Evolutionary conservation across 2,113 vertebrate species (phyloP), one percentile per base, ranked within the genome.

Genomic region (Paramisgurnus dabryanus): DNA sequence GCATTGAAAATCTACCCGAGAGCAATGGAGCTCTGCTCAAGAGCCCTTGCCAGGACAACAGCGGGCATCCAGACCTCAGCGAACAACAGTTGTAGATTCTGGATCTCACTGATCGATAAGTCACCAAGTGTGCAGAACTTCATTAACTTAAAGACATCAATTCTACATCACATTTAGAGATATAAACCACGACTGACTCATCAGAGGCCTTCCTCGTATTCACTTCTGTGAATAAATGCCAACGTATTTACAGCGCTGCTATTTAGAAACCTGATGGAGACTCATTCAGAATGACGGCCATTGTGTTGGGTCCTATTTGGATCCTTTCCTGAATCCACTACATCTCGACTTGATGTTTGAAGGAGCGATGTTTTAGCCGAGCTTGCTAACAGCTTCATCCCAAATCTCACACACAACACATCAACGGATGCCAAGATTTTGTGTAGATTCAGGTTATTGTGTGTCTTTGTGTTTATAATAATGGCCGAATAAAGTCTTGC

Each of bases 1-100:
- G 96, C 57, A 93, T 91, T 0, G 89, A 96, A 1, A 85, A 68
- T 2, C 81, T 93, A 11, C 71, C 86, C 0, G 93, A 95, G 86
- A 85, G 95, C 80, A 98, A 99, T 0, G 96, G 96, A 1, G 81
- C 40, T 0, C 84, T 95, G 18, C 92, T 94, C 0, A 79, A 86
- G 0, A 90, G 86, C 58, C 86, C 90, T 82, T 83, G 87, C 84
- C 94, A 15, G 72, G 77, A 67, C 22, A 41, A 34, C 5, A 8
- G 10, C 72, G 58, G 13, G 9, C 40, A 63, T 13, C 50, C n/a
- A 1, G 45, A 65, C 1, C 43, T 11, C 61, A n/a, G 63, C 0
- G 76, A 22, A 7, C 11, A 53, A 50, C 66, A 72, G 18, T 64
- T 18, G 10, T 6, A 7, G 39, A 5, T 27, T 6, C 5, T 15